A percentile compares a stretch with the other conserved stretches of the same genome.
These are phyloP conservation scores for Drosophila meridiana DNA, from an alignment of 2,888 invertebrate genomes.

Conservation along the genomic window DNA sequence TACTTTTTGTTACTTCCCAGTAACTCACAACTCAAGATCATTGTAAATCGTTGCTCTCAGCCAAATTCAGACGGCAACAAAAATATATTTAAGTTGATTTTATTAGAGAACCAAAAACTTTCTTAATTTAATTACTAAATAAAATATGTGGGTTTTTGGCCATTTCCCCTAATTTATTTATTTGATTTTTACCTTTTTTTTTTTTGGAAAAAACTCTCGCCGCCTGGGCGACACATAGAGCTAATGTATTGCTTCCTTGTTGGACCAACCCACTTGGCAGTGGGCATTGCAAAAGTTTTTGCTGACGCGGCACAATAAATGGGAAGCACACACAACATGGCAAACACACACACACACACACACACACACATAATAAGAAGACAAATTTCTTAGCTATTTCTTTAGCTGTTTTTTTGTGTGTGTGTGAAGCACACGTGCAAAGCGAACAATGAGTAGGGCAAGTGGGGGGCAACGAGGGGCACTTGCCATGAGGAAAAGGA, in stretches of 20 bases:
- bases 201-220: not conserved
- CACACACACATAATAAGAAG: conserved; percentile 29
- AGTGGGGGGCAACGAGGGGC: not conserved
- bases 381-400: conserved; percentile 48
- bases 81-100: conserved; percentile 14
- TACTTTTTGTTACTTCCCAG: not conserved
- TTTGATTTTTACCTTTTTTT: not conserved
- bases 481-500: conserved; percentile 30
- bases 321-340: conserved; percentile 13
- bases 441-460: conserved; percentile 29
- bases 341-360: conserved; percentile 1
- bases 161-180: not conserved
- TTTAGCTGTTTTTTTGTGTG: conserved; percentile 26
- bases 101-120: conserved; percentile 27
- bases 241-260: conserved; percentile 47
- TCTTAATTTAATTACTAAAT: conserved; percentile 31
- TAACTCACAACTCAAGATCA: not conserved
- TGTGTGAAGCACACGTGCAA: conserved; percentile 66
- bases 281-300: conserved; percentile 40
- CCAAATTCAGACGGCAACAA: not conserved
- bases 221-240: conserved; percentile 1
- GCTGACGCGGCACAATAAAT: conserved; percentile 41
- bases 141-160: not conserved
- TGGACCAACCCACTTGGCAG: conserved; percentile 20
- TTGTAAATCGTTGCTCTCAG: conserved; percentile 1